Conservation (phyloP, 2,113 vertebrate species). For the Pseudopodoces humilis region DNA sequence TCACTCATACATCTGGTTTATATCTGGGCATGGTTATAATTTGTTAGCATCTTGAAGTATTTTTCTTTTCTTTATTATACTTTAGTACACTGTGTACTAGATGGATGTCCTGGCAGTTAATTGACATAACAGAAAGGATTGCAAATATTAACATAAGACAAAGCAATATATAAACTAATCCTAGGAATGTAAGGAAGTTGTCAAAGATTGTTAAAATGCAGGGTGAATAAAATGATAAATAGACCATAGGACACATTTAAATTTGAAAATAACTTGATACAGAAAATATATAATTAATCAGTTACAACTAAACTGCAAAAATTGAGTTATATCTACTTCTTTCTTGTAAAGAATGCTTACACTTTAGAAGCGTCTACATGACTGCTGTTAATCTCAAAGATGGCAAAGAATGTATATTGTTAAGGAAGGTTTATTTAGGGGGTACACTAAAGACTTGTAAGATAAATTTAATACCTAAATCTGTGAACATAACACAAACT, state of each 20-base stretch:
- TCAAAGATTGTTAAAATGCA: slow-evolving; percentile 26
- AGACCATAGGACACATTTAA: neutral
- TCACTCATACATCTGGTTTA: slow-evolving; percentile 64
- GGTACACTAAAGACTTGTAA: rapidly evolving
- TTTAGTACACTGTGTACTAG: slow-evolving; percentile 13
- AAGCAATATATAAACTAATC: slow-evolving; percentile 42
- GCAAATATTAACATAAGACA: slow-evolving; percentile 59
- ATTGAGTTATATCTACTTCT: neutral
- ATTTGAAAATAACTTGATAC: neutral
- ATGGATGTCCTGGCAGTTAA: slow-evolving; percentile 43
- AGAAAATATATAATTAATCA: neutral
- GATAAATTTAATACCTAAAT: neutral
- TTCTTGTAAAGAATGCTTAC: neutral
- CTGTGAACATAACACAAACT: neutral
- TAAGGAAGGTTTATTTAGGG: neutral
- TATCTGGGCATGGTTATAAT: slow-evolving; percentile 46
- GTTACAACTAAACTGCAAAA: neutral
- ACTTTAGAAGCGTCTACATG: neutral
- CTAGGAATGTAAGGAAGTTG: slow-evolving; percentile 14
- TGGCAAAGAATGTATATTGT: neutral
- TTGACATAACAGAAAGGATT: slow-evolving; percentile 32
- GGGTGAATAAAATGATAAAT: neutral
- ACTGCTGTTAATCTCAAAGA: neutral
- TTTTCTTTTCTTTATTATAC: slow-evolving; percentile 60
- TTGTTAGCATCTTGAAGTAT: slow-evolving; percentile 65